Conservation (phyloP, 2,113 vertebrate species). For the Tyto alba region DNA sequence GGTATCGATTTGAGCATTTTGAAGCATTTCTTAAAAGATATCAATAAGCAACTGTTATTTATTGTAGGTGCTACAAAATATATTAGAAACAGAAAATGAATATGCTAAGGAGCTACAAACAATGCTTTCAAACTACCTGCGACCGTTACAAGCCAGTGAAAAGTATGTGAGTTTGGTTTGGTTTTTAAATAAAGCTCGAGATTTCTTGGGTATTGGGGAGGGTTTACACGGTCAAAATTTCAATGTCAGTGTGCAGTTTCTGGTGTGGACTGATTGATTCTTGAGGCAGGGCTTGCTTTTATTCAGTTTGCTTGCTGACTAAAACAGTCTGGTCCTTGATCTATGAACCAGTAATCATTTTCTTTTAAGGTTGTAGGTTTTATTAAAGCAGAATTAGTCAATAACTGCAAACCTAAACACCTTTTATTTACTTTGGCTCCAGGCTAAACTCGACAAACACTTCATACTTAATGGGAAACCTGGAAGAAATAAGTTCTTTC, state of each 20-base stretch:
- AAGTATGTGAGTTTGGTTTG: constrained; percentile 78
- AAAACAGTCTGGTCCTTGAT: neutral
- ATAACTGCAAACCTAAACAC: neutral
- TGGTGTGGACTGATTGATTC: neutral
- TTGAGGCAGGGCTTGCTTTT: neutral
- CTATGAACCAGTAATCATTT: neutral
- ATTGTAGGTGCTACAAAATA: constrained; percentile 96
- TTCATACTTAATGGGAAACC: constrained; percentile 89
- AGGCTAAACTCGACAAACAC: constrained; percentile 84
- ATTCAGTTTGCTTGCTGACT: neutral
- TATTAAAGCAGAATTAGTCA: neutral
- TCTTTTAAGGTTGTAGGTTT: neutral
- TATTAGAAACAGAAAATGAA: constrained; percentile 97
- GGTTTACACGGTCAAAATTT: neutral
- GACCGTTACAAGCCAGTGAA: constrained; percentile 89
- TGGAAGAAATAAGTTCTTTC: constrained; percentile 96
- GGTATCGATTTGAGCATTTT: neutral
- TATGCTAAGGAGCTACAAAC: constrained; percentile 96
- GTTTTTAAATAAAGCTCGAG: neutral
- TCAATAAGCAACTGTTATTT: neutral
- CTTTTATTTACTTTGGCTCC: constrained; percentile 20
- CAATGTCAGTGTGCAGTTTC: neutral
- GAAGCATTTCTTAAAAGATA: neutral
- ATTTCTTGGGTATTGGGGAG: neutral
- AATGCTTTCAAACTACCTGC: constrained; percentile 89